A percentile compares a stretch with the other conserved stretches of the same genome.
phyloP scores from a whole-genome alignment of 2,888 invertebrate genomes.

The Thera britannica region DNA sequence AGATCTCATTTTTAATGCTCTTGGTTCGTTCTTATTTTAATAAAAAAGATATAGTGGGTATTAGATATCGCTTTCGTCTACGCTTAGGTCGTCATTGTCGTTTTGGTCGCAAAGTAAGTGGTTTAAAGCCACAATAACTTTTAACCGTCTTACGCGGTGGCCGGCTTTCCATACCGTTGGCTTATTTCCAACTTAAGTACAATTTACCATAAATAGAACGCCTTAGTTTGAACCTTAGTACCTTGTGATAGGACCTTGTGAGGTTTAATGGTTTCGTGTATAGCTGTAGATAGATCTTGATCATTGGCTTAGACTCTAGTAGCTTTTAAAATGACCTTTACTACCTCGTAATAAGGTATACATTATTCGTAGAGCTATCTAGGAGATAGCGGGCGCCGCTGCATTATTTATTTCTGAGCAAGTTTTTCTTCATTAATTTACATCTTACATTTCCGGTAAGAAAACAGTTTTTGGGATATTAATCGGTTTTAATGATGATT shows the following conservation, averaged over 20 bases:
- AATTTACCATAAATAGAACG: slow-evolving; percentile 8
- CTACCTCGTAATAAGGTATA: slow-evolving; percentile 5
- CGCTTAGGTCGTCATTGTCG: slow-evolving; percentile 3
- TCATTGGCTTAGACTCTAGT: neutral
- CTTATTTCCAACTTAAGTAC: slow-evolving; percentile 41
- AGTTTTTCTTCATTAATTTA: slow-evolving; percentile 29
- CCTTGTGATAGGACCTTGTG: slow-evolving; percentile 10
- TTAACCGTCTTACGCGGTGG: slow-evolving; percentile 37
- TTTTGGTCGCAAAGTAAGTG: slow-evolving; percentile 21
- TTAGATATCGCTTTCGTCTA: neutral
- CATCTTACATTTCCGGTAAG: slow-evolving; percentile 5
- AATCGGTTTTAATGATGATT: too few relatives aligned
- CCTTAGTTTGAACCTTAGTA: neutral
- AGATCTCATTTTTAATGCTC: too few relatives aligned
- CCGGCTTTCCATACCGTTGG: slow-evolving; percentile 44
- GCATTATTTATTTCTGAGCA: slow-evolving; percentile 58
- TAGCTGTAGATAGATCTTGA: slow-evolving; percentile 3
- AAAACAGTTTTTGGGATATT: neutral
- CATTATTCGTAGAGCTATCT: neutral
- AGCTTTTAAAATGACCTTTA: slow-evolving; percentile 1
- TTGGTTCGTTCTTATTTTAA: neutral
- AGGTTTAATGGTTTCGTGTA: slow-evolving; percentile 1
- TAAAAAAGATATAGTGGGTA: neutral
- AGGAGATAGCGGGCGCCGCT: slow-evolving; percentile 47
- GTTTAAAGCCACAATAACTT: slow-evolving; percentile 29